phyloP scores from a whole-genome alignment of 2,113 vertebrate species.

The Pygoscelis adeliae region DNA sequence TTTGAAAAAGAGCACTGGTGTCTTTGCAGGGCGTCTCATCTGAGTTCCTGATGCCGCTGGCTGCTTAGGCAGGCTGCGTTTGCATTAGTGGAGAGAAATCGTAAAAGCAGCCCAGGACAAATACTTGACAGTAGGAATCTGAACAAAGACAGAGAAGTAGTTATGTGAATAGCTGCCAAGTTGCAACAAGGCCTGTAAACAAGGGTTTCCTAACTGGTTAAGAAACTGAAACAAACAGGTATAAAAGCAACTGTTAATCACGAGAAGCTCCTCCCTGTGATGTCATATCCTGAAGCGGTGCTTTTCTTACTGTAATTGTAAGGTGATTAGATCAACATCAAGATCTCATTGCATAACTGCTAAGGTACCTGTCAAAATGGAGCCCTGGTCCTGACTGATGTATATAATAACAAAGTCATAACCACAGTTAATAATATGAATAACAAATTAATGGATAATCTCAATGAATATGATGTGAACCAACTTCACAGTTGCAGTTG shows the following conservation, averaged over 20 bases:
- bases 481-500: neutral
- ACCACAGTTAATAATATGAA: neutral
- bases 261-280: slow-evolving; percentile 40
- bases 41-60: neutral
- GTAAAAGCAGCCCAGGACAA: neutral
- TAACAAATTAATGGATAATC: neutral
- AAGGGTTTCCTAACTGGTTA: slow-evolving; percentile 36
- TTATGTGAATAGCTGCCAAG: neutral
- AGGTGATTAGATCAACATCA: neutral
- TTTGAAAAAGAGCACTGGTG: neutral
- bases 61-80: neutral
- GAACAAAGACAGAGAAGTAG: neutral
- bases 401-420: neutral
- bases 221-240: slow-evolving; percentile 1
- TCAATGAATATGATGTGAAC: neutral
- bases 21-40: neutral
- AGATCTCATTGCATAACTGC: neutral
- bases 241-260: neutral
- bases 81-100: neutral
- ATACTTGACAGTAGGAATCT: neutral
- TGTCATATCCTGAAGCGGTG: neutral
- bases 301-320: slow-evolving; percentile 1
- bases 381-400: neutral
- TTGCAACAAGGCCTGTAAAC: neutral
- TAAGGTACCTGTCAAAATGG: neutral